phyloP scores from a whole-genome alignment of 2,113 vertebrate genomes.

The Atherinomorus stipes region DNA sequence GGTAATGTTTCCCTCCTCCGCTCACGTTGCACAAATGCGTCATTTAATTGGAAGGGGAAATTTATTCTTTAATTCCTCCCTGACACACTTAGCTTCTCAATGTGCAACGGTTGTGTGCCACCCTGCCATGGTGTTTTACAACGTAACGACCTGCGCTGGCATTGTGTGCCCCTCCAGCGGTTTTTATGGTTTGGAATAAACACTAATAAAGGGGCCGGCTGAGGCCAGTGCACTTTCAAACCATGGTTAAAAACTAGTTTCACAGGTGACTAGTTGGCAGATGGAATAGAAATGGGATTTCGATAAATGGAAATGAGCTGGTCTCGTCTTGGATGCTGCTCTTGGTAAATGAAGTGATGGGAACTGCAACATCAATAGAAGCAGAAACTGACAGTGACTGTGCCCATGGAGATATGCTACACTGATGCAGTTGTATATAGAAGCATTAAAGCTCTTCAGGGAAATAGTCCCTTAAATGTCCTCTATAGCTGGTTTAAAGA shows the following conservation, averaged over 20 bases:
- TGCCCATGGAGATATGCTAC: slow-evolving; percentile 4
- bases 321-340: slow-evolving; percentile 52
- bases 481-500: not conserved
- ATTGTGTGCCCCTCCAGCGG: slow-evolving; percentile 60
- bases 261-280: slow-evolving; percentile 82
- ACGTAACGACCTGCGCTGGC: slow-evolving; percentile 68
- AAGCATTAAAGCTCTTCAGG: not conserved
- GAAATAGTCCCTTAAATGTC: not conserved
- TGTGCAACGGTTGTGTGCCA: slow-evolving; percentile 53
- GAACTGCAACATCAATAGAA: slow-evolving; percentile 51
- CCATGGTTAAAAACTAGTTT: slow-evolving; percentile 83
- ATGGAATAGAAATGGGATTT: slow-evolving; percentile 82
- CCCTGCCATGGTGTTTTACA: slow-evolving; percentile 77
- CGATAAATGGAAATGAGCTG: slow-evolving; percentile 78
- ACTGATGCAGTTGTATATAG: slow-evolving; percentile 27
- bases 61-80: slow-evolving; percentile 74
- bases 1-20: slow-evolving; percentile 63
- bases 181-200: slow-evolving; percentile 77
- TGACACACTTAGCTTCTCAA: slow-evolving; percentile 59
- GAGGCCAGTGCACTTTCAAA: slow-evolving; percentile 56
- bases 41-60: slow-evolving; percentile 76
- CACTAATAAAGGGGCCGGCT: slow-evolving; percentile 72
- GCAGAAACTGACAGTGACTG: slow-evolving; percentile 20
- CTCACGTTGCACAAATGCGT: slow-evolving; percentile 65
- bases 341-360: slow-evolving; percentile 73